phyloP scores from a whole-genome alignment of 2,888 invertebrate species.

The Furcula furcula region DNA sequence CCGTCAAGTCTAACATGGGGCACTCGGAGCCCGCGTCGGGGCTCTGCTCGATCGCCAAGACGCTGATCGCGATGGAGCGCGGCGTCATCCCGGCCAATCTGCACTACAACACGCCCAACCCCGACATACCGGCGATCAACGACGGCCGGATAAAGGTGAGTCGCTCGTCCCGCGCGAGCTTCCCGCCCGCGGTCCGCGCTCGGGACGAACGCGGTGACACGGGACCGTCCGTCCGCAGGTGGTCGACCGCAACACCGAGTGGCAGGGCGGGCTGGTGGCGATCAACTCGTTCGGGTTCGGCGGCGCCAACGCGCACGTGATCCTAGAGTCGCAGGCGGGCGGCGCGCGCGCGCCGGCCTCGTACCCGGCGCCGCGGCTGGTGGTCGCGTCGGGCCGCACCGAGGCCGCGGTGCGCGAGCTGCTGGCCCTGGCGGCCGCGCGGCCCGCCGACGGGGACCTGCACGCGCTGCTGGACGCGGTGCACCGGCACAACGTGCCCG shows the following conservation, averaged over 20 bases:
- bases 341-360: slow-evolving; percentile 75
- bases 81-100: slow-evolving; percentile 95
- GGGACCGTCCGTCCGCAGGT: slow-evolving; percentile 75
- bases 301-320: slow-evolving; percentile 96
- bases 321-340: slow-evolving; percentile 88
- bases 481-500: slow-evolving; percentile 85
- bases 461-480: slow-evolving; percentile 89
- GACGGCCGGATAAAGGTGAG: slow-evolving; percentile 92
- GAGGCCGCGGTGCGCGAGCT: slow-evolving; percentile 87
- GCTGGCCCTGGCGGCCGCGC: slow-evolving; percentile 83
- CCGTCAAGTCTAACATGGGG: slow-evolving; percentile 99
- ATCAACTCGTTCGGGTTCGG: slow-evolving; percentile 99
- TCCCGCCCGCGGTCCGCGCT: not conserved
- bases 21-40: slow-evolving; percentile 98
- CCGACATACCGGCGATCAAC: slow-evolving; percentile 93
- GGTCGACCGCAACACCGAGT: slow-evolving; percentile 90
- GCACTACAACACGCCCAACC: slow-evolving; percentile 93
- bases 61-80: slow-evolving; percentile 94
- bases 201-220: not conserved
- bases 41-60: slow-evolving; percentile 94
- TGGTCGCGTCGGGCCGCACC: slow-evolving; percentile 92
- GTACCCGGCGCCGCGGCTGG: slow-evolving; percentile 70
- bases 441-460: slow-evolving; percentile 86
- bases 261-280: slow-evolving; percentile 95
- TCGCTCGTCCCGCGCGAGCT: not conserved